phyloP scores from a whole-genome alignment of 2,888 invertebrate genomes.

The Nemurella pictetii region DNA sequence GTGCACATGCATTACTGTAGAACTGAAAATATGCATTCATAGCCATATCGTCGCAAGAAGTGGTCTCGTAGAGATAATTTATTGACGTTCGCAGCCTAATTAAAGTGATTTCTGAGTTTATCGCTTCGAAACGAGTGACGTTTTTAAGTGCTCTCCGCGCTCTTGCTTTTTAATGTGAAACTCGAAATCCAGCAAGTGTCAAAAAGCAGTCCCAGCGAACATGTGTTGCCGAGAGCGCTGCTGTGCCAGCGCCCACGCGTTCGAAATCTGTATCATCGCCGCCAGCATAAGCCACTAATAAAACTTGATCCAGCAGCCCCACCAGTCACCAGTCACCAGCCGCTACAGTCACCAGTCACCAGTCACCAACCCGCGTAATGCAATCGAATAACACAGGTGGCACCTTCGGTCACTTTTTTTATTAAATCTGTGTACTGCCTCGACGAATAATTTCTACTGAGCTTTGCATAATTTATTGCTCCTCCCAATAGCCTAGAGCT shows the following conservation, averaged over 20 bases:
- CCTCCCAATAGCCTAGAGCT: neutral
- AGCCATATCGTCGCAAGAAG: no score
- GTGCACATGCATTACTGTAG: no score
- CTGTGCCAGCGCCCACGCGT: neutral
- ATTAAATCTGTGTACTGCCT: conserved; percentile 5
- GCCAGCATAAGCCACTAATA: neutral
- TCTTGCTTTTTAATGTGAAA: neutral
- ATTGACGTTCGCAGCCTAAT: neutral
- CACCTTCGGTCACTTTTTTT: conserved; percentile 14
- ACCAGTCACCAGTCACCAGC: neutral
- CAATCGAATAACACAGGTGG: conserved; percentile 4
- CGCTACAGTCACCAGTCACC: no score
- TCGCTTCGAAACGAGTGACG: neutral
- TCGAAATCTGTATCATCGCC: neutral
- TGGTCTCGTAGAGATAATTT: neutral
- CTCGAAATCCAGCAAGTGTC: neutral
- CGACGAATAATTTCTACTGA: conserved; percentile 9
- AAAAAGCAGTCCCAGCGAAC: neutral
- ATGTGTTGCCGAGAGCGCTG: neutral
- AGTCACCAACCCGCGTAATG: neutral
- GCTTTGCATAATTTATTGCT: conserved; percentile 20
- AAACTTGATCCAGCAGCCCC: neutral
- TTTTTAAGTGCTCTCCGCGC: neutral
- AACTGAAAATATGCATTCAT: no score
- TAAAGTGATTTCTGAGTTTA: neutral